Conservation (phyloP, 1,140 invertebrate genomes). For the Manduca sexta region DNA sequence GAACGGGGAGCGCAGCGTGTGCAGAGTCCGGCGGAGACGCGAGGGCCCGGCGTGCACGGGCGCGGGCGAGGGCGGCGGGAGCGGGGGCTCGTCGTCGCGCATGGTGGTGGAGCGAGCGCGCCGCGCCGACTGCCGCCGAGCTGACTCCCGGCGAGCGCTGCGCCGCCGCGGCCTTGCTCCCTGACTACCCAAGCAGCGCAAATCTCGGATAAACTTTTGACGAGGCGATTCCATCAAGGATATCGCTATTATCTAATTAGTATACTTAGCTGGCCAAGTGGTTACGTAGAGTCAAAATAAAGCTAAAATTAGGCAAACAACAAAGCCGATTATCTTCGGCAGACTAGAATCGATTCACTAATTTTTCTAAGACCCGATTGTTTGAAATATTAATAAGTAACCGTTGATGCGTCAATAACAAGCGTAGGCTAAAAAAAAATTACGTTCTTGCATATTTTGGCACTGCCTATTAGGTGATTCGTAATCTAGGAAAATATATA, state of each 20-base stretch:
- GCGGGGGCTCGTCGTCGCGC: conserved; percentile 41
- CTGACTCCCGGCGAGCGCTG: conserved; percentile 8
- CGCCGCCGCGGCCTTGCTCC: conserved; percentile 40
- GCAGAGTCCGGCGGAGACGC: conserved; percentile 56
- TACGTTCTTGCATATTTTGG: too few relatives aligned
- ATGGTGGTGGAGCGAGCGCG: conserved; percentile 44
- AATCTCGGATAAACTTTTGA: conserved; percentile 44
- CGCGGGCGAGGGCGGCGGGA: conserved; percentile 24
- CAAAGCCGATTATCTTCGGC: too few relatives aligned
- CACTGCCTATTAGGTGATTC: too few relatives aligned
- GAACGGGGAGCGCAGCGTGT: conserved; percentile 62
- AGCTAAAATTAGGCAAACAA: too few relatives aligned
- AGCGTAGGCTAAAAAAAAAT: too few relatives aligned
- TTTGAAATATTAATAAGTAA: too few relatives aligned
- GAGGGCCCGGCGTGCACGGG: conserved; percentile 29
- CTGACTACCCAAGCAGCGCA: conserved; percentile 30
- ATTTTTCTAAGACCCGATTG: too few relatives aligned
- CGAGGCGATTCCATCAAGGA: conserved; percentile 2
- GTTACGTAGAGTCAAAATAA: too few relatives aligned
- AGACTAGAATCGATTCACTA: too few relatives aligned
- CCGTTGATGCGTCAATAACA: too few relatives aligned
- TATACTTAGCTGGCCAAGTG: not conserved
- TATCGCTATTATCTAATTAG: conserved; percentile 6
- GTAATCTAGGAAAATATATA: too few relatives aligned
- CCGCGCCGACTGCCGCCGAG: conserved; percentile 43